A percentile compares a stretch with the other conserved stretches of the same genome.
phyloP scores from a whole-genome alignment of 1,140 invertebrate genomes.

The Trachelipus rathkii region DNA sequence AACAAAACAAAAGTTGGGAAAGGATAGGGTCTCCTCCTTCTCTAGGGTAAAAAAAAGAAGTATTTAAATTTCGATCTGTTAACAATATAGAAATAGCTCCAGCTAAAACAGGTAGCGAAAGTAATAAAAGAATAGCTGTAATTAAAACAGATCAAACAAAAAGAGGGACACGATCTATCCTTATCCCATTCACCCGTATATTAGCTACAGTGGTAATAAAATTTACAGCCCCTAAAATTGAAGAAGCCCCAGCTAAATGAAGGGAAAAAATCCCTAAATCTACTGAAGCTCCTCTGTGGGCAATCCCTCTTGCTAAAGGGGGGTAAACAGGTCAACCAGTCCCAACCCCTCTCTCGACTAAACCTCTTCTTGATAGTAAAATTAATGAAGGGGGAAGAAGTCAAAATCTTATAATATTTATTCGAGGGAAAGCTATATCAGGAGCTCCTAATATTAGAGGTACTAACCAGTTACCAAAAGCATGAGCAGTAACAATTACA shows the following conservation, averaged over 20 bases:
- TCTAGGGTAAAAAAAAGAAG: too few relatives aligned
- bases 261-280: conserved; percentile 49
- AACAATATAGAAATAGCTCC: conserved; percentile 50
- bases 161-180: too few relatives aligned
- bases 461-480: conserved; percentile 71
- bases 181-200: conserved; percentile 49
- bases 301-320: conserved; percentile 44
- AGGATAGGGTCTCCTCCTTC: too few relatives aligned
- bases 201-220: conserved; percentile 53
- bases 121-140: too few relatives aligned
- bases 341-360: conserved; percentile 61
- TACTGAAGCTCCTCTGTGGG: conserved; percentile 46
- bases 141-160: too few relatives aligned
- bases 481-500: conserved; percentile 67
- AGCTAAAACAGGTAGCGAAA: too few relatives aligned
- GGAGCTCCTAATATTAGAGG: conserved; percentile 65
- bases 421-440: conserved; percentile 70
- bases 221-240: conserved; percentile 50
- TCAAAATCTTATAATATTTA: conserved; percentile 77
- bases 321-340: conserved; percentile 54
- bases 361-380: conserved; percentile 57
- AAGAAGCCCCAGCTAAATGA: conserved; percentile 49
- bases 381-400: conserved; percentile 60
- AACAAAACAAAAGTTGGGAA: conserved; percentile 77
- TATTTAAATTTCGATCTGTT: too few relatives aligned